phyloP scores from a whole-genome alignment of 1,140 invertebrate species.

The Liolophura sinensis region DNA sequence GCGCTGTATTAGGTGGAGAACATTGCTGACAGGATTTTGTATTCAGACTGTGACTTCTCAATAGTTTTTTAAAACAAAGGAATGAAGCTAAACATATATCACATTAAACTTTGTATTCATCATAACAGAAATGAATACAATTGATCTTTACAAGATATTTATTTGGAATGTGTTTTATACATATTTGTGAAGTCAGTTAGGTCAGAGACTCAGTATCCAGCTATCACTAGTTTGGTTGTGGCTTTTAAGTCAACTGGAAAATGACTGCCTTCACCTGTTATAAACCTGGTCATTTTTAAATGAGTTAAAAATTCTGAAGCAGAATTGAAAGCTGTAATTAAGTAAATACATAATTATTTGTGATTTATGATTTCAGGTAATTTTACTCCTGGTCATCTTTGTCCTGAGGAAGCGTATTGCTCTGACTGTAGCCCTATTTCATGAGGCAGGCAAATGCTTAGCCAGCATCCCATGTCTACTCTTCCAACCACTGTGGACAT shows the following conservation, averaged over 20 bases:
- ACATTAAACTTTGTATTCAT: neutral
- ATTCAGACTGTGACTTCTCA: no score
- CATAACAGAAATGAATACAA: neutral
- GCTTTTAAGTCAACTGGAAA: no score
- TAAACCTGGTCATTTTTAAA: neutral
- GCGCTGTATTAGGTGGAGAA: no score
- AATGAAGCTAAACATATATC: neutral
- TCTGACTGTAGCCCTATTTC: conserved; percentile 80
- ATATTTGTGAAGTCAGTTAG: no score
- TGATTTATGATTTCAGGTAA: conserved; percentile 66
- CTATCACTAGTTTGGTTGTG: no score
- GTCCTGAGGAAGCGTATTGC: conserved; percentile 79
- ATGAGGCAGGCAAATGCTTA: conserved; percentile 84
- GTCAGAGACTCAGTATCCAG: no score
- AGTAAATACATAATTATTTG: conserved; percentile 1
- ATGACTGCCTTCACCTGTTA: no score
- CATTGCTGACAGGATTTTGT: no score
- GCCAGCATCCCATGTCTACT: conserved; percentile 82
- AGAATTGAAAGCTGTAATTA: no score
- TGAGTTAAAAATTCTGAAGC: neutral
- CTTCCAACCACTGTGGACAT: conserved; percentile 85
- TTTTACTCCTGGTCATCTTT: conserved; percentile 77
- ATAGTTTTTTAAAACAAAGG: neutral
- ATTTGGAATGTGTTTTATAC: no score
- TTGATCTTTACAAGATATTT: no score